Conservation (phyloP, 2,113 vertebrate species). For the Oxyruncus cristatus region DNA sequence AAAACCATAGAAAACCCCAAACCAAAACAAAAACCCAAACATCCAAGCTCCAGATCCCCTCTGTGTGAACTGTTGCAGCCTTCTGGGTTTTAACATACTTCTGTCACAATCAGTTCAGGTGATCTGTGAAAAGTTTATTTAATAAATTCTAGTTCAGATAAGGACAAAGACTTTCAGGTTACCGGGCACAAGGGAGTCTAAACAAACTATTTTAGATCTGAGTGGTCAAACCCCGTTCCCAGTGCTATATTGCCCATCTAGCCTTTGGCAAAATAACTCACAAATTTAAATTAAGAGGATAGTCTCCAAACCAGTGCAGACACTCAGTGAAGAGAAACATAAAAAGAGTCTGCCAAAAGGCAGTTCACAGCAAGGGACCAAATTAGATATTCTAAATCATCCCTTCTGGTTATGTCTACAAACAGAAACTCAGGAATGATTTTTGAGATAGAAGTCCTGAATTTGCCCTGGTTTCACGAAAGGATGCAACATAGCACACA, state of each 20-base stretch:
- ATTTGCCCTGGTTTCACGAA: neutral
- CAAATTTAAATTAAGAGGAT: neutral
- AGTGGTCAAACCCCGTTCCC: neutral
- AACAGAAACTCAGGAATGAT: neutral
- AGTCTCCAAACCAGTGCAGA: neutral
- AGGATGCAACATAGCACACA: rapidly evolving
- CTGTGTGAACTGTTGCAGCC: neutral
- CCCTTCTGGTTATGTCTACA: neutral
- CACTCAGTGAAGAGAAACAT: neutral
- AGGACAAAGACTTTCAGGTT: neutral
- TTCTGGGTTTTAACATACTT: neutral
- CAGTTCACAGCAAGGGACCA: neutral
- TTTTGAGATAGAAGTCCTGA: neutral
- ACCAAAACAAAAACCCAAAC: too few species aligned
- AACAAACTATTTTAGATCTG: neutral
- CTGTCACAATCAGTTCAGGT: neutral
- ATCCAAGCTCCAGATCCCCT: neutral
- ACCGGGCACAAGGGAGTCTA: neutral
- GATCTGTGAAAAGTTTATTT: neutral
- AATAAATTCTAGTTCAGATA: neutral
- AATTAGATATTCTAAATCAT: neutral
- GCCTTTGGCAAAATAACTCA: neutral
- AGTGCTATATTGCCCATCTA: neutral
- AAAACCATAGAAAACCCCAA: too few species aligned
- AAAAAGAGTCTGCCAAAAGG: neutral